phyloP scores from a whole-genome alignment of 1,140 invertebrate genomes.

The Pantala flavescens region DNA sequence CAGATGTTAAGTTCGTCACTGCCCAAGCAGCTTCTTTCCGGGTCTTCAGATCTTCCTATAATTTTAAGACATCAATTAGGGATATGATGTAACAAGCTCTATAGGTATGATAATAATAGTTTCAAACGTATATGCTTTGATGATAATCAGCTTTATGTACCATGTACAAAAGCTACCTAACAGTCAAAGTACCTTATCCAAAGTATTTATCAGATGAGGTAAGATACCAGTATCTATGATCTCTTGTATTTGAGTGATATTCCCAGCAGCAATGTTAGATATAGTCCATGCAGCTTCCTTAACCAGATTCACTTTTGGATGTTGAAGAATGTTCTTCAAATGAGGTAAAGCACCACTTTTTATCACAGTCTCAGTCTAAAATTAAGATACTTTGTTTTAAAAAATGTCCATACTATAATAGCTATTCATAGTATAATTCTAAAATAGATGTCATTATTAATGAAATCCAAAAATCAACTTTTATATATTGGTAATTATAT shows the following conservation, averaged over 20 bases:
- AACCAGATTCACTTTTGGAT: constrained; percentile 64
- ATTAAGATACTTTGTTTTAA: too few species aligned
- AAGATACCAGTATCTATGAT: constrained; percentile 63
- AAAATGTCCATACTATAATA: background rate
- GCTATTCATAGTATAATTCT: background rate
- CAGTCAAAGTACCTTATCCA: constrained; percentile 43
- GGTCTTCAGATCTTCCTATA: constrained; percentile 61
- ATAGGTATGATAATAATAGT: too few species aligned
- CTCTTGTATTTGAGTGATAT: constrained; percentile 57
- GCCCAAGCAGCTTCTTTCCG: constrained; percentile 77
- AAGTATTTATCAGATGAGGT: constrained; percentile 53
- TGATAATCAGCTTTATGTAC: background rate
- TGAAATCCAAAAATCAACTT: too few species aligned
- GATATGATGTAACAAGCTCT: constrained; percentile 16
- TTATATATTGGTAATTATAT: too few species aligned
- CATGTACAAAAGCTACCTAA: background rate
- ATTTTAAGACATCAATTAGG: constrained; percentile 24
- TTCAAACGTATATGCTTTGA: too few species aligned
- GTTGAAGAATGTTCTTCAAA: constrained; percentile 60
- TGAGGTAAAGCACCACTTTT: constrained; percentile 62
- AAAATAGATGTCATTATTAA: background rate
- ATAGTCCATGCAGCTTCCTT: constrained; percentile 78
- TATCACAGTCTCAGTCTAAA: constrained; percentile 84
- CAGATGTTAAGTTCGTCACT: constrained; percentile 68
- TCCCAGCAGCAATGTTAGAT: constrained; percentile 74